phyloP scores from a whole-genome alignment of 2,797 vertebrate species.

The Sebastes elongatus region DNA sequence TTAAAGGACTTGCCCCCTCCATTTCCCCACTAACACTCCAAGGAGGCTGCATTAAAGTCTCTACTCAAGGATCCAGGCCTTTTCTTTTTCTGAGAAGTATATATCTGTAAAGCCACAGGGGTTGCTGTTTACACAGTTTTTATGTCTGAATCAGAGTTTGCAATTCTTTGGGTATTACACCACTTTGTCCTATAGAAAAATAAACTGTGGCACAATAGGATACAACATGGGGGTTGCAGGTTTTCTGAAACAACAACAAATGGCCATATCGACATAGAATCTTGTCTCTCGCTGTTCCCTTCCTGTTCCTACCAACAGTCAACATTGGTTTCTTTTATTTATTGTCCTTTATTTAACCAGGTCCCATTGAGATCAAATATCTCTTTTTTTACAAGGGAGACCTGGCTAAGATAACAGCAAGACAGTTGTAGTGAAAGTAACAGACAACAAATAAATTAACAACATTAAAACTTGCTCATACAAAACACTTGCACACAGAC shows the following conservation, averaged over 20 bases:
- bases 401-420: no score
- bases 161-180: neutral
- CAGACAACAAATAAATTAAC: no score
- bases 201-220: neutral
- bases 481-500: no score
- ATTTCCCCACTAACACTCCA: neutral
- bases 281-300: neutral
- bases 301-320: neutral
- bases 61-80: neutral
- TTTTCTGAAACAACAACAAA: neutral
- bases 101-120: slow-evolving; percentile 4
- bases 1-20: slow-evolving; percentile 7
- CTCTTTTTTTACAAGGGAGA: no score
- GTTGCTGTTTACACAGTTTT: neutral
- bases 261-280: neutral
- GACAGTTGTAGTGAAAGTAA: no score
- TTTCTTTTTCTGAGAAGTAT: neutral
- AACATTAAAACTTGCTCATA: no score
- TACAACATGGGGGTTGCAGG: neutral
- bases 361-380: no score
- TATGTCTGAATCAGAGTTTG: neutral
- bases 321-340: neutral
- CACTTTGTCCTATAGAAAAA: neutral
- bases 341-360: no score
- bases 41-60: neutral